These are phyloP conservation scores for Perca fluviatilis DNA, from an alignment of 2,113 vertebrate genomes.

Conservation along the genomic window DNA sequence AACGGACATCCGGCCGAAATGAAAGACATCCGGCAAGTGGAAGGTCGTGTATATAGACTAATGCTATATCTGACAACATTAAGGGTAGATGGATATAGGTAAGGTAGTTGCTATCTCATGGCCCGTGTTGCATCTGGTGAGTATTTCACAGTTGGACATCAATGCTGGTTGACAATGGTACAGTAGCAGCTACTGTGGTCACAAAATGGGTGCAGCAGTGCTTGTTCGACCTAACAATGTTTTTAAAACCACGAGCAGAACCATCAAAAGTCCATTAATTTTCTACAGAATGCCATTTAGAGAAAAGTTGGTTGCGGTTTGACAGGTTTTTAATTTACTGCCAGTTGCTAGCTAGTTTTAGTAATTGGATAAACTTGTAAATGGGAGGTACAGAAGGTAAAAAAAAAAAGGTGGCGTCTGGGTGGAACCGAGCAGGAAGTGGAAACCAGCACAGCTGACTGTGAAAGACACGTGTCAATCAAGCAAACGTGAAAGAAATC, in stretches of 20 bases:
- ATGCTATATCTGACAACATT: background rate
- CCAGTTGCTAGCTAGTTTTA: no score
- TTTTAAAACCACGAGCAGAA: background rate
- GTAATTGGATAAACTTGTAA: no score
- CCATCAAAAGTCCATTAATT: background rate
- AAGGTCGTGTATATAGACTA: no score
- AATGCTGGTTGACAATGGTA: conserved; percentile 9
- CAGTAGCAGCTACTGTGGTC: background rate
- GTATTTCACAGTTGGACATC: conserved; percentile 5
- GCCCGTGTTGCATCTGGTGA: conserved; percentile 1
- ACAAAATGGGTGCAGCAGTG: background rate
- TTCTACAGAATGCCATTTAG: no score
- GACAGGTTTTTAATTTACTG: no score
- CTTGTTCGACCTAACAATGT: background rate
- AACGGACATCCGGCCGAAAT: no score
- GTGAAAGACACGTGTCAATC: background rate
- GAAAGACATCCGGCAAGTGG: no score
- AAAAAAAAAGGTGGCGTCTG: background rate
- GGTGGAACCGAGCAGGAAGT: background rate
- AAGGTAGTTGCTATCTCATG: background rate
- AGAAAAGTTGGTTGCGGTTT: no score
- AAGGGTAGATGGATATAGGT: background rate
- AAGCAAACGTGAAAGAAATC: background rate
- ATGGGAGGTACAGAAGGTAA: no score
- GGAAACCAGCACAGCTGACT: background rate